A percentile compares a stretch with the other conserved stretches of the same genome.
Conservation (phyloP, 2,888 invertebrate species). For the Andrena hattorfiana region DNA sequence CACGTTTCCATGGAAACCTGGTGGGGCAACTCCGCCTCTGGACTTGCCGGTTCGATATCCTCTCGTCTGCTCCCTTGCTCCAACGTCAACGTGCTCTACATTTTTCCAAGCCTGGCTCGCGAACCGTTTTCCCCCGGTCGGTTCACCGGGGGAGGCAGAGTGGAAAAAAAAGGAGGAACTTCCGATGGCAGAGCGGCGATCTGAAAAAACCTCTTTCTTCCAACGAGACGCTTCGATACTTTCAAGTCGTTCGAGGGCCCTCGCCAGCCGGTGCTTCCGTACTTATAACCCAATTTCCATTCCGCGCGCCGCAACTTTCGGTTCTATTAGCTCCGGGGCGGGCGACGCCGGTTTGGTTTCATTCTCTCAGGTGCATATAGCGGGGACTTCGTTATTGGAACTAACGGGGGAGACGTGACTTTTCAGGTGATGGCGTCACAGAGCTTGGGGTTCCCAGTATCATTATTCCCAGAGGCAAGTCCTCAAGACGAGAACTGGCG, state of each 20-base stretch:
- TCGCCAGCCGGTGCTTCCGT: constrained; percentile 24
- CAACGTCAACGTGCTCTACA: constrained; percentile 79
- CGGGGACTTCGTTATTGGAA: not conserved
- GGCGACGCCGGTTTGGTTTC: not conserved
- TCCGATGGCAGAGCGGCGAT: constrained; percentile 59
- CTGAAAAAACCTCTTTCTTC: constrained; percentile 61
- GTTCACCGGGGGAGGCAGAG: constrained; percentile 17
- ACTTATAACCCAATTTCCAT: constrained; percentile 58
- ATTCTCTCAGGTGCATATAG: not conserved
- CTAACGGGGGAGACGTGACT: too few species aligned
- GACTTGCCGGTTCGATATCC: constrained; percentile 83
- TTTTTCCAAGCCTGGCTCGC: constrained; percentile 73
- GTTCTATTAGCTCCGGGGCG: not conserved
- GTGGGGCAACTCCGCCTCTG: constrained; percentile 82
- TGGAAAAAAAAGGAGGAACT: not conserved
- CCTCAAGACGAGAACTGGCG: too few species aligned
- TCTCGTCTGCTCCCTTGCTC: constrained; percentile 74
- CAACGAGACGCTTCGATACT: constrained; percentile 61
- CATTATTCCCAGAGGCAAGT: too few species aligned
- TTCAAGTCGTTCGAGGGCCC: constrained; percentile 34
- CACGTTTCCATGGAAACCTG: constrained; percentile 83
- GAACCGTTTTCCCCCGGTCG: constrained; percentile 51
- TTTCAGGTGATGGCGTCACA: too few species aligned
- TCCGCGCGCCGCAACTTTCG: constrained; percentile 7
- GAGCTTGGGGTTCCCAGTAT: too few species aligned